These are phyloP conservation scores for Rotaria sp. DNA, from an alignment of 2,888 invertebrate species.

Conservation along the genomic window DNA sequence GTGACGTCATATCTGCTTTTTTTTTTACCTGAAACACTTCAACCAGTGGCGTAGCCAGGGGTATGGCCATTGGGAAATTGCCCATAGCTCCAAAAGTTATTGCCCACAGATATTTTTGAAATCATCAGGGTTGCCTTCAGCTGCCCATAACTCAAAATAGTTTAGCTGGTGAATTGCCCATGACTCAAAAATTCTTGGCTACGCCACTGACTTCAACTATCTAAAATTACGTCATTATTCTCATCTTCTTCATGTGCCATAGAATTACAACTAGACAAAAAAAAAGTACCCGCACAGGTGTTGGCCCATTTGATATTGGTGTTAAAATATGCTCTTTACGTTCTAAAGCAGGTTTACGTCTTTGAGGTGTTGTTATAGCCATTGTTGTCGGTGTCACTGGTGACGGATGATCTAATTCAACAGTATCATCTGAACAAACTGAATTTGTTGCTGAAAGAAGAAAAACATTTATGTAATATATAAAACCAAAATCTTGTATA, in stretches of 20 bases:
- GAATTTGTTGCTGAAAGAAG: not conserved
- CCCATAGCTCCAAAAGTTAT: too few species aligned
- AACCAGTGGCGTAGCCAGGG: too few species aligned
- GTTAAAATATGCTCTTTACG: conserved; percentile 22
- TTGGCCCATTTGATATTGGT: conserved; percentile 4
- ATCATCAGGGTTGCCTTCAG: too few species aligned
- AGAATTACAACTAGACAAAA: not conserved
- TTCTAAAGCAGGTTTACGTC: not conserved
- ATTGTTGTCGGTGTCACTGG: not conserved
- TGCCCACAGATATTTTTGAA: too few species aligned
- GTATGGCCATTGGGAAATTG: too few species aligned
- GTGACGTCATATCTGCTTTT: too few species aligned
- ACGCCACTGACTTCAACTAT: too few species aligned
- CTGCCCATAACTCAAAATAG: too few species aligned
- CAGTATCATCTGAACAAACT: conserved; percentile 14
- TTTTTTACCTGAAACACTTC: too few species aligned
- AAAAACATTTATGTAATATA: not conserved
- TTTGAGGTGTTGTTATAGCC: not conserved
- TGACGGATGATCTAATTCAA: not conserved
- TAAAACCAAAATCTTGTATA: not conserved
- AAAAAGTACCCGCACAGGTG: not conserved
- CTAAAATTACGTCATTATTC: not conserved
- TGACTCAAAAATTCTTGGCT: too few species aligned
- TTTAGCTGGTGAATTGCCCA: too few species aligned
- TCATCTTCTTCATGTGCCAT: not conserved